Evolutionary conservation across 2,888 invertebrate genomes (phyloP), one percentile per base, ranked within the genome.

Genomic region (Dichetophora obliterata): DNA sequence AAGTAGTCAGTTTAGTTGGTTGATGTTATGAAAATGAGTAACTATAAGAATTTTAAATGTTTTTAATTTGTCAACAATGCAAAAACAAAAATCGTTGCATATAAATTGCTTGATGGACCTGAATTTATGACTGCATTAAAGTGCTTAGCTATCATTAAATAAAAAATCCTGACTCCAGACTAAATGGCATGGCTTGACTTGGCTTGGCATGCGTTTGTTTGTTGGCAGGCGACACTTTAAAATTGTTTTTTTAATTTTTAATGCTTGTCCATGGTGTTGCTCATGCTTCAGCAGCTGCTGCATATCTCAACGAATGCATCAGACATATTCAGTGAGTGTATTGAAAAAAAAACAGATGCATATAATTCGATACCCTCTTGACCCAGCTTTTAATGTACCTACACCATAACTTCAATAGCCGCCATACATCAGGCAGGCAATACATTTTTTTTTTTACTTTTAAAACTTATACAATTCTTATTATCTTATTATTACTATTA

Each of bases 311-410:
- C 11, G 43, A 43, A 43, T 43, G 43, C 43, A 43, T 43, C 43
- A 43, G 43, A 43, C 43, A 43, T 14, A 43, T 43, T 14, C 43
- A 43, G 11, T 43, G 43, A 43, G 43, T 43, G 43, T 1, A 43
- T 6, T 43, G 6, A 43, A 43, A 63, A 63, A 27, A 63, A 63
- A 31, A 31, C 16, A 54, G 61, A 52, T 72, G 61, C 72, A 22
- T 72, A 61, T 27, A 61, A 59, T 43, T 59, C 43, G 72, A 72
- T 72, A 72, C 43, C 72, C 72, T 61, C 48, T 61, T 72, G 72
- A 72, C 72, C 72, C 50, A 61, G 27, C 59, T 72, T 68, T 72
- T 72, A 72, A 72, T 72, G 72, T 43, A 27, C 14, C 43, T 43
- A 43, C 61, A 27, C 72, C 48, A 59, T 72, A 59, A 72, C 59